A percentile compares a stretch with the other conserved stretches of the same genome.
These are phyloP conservation scores for Cantharis rufa DNA, from an alignment of 2,888 invertebrate genomes.

Conservation along the genomic window DNA sequence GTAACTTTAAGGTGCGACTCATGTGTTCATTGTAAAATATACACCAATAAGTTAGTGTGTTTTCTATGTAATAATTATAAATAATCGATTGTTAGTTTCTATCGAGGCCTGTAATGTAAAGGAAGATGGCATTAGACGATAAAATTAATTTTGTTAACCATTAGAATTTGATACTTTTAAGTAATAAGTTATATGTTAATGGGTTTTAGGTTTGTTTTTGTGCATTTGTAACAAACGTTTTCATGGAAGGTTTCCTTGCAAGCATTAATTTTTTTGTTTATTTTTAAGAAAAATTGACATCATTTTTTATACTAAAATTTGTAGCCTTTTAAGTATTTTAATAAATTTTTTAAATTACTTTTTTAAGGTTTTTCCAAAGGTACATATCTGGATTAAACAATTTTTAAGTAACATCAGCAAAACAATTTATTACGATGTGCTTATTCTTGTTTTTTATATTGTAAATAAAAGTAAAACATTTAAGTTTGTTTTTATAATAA, in stretches of 20 bases:
- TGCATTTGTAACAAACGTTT: not conserved
- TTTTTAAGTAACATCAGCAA: not conserved
- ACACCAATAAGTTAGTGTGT: conserved; percentile 30
- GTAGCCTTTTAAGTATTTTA: not conserved
- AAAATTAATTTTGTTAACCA: not conserved
- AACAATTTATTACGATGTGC: not conserved
- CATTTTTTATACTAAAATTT: not conserved
- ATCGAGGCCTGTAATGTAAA: not conserved
- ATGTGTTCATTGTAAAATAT: conserved; percentile 34
- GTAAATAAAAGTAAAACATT: not conserved
- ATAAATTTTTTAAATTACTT: not conserved
- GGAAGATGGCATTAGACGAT: not conserved
- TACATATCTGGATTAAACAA: not conserved
- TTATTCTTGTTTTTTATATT: not conserved
- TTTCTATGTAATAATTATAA: conserved; percentile 4
- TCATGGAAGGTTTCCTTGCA: not conserved
- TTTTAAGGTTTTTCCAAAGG: not conserved
- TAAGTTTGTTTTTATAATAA: not conserved
- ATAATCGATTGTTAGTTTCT: not conserved
- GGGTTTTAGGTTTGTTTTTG: not conserved
- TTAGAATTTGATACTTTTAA: not conserved
- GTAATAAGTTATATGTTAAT: not conserved
- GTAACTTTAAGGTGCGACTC: conserved; percentile 29
- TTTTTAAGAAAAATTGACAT: not conserved
- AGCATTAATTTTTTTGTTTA: not conserved